phyloP scores from a whole-genome alignment of 2,888 invertebrate genomes.

The Cataglyphis altisquamis region DNA sequence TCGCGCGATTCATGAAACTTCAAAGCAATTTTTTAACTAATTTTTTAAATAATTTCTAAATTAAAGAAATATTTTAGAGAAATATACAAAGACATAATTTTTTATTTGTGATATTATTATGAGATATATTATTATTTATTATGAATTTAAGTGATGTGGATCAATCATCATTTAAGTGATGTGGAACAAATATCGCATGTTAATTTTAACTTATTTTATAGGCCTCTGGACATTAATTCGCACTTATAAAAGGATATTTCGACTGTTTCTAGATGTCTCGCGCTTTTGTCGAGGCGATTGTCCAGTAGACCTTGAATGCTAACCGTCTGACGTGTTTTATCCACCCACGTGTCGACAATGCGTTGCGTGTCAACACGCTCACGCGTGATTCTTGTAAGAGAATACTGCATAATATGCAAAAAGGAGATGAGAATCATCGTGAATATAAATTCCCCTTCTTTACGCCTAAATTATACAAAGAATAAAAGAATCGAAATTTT shows the following conservation, averaged over 20 bases:
- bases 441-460: conserved; percentile 10
- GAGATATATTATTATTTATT: background rate
- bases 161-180: background rate
- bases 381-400: conserved; percentile 46
- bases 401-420: conserved; percentile 37
- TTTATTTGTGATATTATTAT: background rate
- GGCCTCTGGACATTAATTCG: background rate
- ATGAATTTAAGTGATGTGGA: background rate
- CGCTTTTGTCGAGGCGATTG: conserved; percentile 31
- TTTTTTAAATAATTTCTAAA: background rate
- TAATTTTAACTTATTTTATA: background rate
- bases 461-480: conserved; percentile 7
- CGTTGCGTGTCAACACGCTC: conserved; percentile 56
- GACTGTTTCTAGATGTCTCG: conserved; percentile 21
- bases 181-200: background rate
- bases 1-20: background rate
- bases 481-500: background rate
- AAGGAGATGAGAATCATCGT: conserved; percentile 21
- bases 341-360: conserved; percentile 53
- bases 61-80: background rate
- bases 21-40: background rate
- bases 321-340: conserved; percentile 53
- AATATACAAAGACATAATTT: background rate
- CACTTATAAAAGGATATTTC: background rate
- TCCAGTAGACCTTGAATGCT: conserved; percentile 63